A percentile compares a stretch with the other conserved stretches of the same genome.
phyloP scores from a whole-genome alignment of 2,888 invertebrate genomes.

The Hemistola chrysoprasaria region DNA sequence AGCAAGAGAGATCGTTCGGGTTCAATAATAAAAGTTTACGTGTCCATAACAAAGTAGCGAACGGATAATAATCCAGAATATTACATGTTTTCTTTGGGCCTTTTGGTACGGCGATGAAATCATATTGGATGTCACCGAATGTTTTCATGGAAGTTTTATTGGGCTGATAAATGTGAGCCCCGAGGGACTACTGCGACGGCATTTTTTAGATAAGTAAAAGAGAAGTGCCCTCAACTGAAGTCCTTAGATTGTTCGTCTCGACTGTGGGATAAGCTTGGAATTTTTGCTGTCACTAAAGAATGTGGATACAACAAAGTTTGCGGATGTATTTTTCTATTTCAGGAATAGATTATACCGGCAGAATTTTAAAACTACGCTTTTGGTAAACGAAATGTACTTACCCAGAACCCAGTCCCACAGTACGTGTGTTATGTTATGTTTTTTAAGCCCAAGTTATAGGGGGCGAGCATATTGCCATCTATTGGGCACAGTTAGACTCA shows the following conservation, averaged over 20 bases:
- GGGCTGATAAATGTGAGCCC: conserved; percentile 70
- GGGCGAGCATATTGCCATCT: no score
- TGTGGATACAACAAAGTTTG: neutral
- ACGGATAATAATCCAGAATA: conserved; percentile 58
- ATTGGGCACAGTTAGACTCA: no score
- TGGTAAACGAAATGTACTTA: no score
- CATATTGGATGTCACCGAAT: conserved; percentile 72
- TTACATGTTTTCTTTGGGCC: conserved; percentile 53
- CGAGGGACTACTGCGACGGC: conserved; percentile 56
- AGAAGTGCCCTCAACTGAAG: conserved; percentile 38
- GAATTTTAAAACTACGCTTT: no score
- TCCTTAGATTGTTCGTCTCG: conserved; percentile 6
- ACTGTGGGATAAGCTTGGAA: conserved; percentile 5
- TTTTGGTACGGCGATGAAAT: conserved; percentile 63
- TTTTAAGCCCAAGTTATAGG: no score
- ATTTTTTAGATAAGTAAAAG: conserved; percentile 64
- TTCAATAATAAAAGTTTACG: conserved; percentile 56
- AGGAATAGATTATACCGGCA: no score
- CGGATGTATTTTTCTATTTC: no score
- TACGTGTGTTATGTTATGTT: no score
- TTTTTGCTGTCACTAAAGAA: conserved; percentile 4
- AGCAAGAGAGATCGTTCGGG: conserved; percentile 41
- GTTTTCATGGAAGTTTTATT: conserved; percentile 74
- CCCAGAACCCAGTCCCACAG: no score
- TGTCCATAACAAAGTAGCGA: conserved; percentile 54